Evolutionary conservation across 2,113 vertebrate genomes (phyloP), one percentile per base, ranked within the genome.

Genomic region (Cyanoliseus patagonus): DNA sequence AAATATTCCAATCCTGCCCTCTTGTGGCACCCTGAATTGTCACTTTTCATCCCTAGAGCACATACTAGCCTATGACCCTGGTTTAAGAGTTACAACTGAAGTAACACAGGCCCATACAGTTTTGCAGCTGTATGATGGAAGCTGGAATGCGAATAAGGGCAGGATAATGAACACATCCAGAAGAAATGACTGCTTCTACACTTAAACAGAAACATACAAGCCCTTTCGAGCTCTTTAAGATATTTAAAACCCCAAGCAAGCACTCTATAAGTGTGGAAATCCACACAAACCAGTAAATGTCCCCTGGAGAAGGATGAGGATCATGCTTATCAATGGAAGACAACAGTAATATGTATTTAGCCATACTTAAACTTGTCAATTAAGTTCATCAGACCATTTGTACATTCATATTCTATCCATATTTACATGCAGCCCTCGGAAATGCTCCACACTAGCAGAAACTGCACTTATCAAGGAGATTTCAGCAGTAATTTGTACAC

Each of bases 41-140:
- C 41, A 52, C 19, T 79, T 42, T 57, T 35, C 72, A 94, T 28
- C 51, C 55, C 46, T 57, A 47, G 0, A 33, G 49, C 37, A 78
- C 27, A 33, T 0, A 17, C 6, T 0, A 62, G 31, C 24, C 19
- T 10, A 11, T 4, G 24, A 42, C 19, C 5, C 12, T 2, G 14
- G 27, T 35, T 68, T 18, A 42, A 39, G 19, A 68, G 33, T 37
- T 63, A 46, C 3, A 3, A 75, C 47, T 52, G 28, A 82, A 84
- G 19, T 35, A 57, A 70, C 11, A 41, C 37, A 74, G 44, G 8
- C 28, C 23, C 41, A 6, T 2, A 28, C 3, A 92, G 83, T 37
- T 91, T 44, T 74, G 75, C 15, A 59, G 33, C 52, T 46, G 33
- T 4, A 28, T 3, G 9, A 63, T 4, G 10, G 42, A 61, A 27